Evolutionary conservation across 2,797 vertebrate genomes (phyloP), one percentile per base, ranked within the genome.

Genomic region (Phoebastria nigripes): DNA sequence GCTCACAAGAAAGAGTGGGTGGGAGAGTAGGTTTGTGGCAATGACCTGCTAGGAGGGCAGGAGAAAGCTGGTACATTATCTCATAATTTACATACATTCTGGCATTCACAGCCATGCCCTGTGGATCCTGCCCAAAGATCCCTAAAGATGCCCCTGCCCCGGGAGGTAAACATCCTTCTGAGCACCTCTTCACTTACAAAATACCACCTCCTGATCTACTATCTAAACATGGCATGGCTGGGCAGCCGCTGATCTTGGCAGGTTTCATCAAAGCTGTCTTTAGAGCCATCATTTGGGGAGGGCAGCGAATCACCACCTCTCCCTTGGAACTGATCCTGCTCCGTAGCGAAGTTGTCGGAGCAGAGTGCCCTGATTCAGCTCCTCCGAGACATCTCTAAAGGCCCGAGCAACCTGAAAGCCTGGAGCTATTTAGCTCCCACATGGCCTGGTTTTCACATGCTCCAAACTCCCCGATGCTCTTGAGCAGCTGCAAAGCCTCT

Each of bases 351-450:
- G 82, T 28, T 80, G 33, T 19, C 0, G 0, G 74, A 89, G 93
- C 90, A 47, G 80, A 37, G 25, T 87, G 89, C 78, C 89, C 92
- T 85, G 74, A 89, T 95, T 85, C 82, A 67, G 78, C 87, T 96
- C 92, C 89, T 94, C 16, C 0, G 47, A 89, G 87, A 89, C 52
- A 42, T 25, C 84, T 87, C 92, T 42, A 77, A 87, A 95, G 78
- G 81, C 89, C 81, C 0, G 1, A 92, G 87, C 84, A 82, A 85
- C 74, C 82, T 89, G 92, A 39, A 69, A 96, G 81, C 95, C 96
- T 91, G 95, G 44, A 93, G 96, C 92, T 94, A 20, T 91, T 63
- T 35, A 33, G 81, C 55, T 97, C 96, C 89, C 93, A 5, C 7
- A 2, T 17, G 83, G 70, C 86, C 87, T 73, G 78, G 37, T 77